Evolutionary conservation across 2,113 vertebrate species (phyloP), one percentile per base, ranked within the genome.

Genomic region (Phaethornis superciliosus): DNA sequence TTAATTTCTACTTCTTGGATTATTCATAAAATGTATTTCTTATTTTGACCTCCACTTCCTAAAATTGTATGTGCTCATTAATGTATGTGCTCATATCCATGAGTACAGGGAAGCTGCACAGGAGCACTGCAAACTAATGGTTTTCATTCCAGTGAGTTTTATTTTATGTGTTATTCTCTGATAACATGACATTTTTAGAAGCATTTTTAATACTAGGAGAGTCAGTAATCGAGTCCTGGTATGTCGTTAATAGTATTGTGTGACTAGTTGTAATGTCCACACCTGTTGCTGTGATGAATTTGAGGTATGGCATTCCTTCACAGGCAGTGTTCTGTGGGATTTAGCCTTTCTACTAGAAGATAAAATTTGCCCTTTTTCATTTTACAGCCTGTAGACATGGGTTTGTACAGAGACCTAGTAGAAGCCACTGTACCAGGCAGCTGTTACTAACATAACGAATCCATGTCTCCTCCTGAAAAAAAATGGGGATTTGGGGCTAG

Each of bases 1-100:
- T 92, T 67, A 65, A 86, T 80, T 85, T 89, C 67, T 87, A 21
- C 22, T 78, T 56, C 44, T 47, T 84, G 70, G 18, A 5, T 78
- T 91, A 26, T 64, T 94, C 28, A 44, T 59, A 60, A 88, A 37
- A 58, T 27, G 0, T 7, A 4, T 72, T 80, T 52, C 30, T 69
- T 47, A 22, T 21, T 76, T 87, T 85, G 40, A 49, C 26, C 19
- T 86, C 7, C 6, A 7, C 37, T 76, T 95, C 27, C 51, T 20
- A 10, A 42, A 58, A n/a, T 1, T 20, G 4, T 69, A 5, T 5
- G 8, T 49, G 13, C 60, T 77, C 15, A 1, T 30, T 12, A 12
- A 15, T 22, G 15, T 11, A 6, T 15, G 2, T 14, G 23, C 2
- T 0, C 40, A 16, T 46, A 47, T 12, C 56, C 30, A 4, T n/a